Evolutionary conservation across 2,797 vertebrate genomes (phyloP), one percentile per base, ranked within the genome.

Genomic region (Erpetoichthys calabaricus): DNA sequence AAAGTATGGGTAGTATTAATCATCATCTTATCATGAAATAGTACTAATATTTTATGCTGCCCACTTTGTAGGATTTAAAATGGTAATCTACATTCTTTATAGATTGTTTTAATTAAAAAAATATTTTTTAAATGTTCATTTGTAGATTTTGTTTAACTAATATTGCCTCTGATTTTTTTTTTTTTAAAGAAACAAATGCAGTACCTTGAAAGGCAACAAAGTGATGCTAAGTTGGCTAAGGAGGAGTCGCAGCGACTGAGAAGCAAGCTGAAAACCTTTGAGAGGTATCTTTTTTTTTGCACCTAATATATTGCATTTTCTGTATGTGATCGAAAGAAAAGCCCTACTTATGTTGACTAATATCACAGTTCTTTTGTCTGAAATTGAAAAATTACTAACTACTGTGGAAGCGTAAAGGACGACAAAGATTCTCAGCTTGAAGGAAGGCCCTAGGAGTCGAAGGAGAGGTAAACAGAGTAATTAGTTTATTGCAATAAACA

Each of bases 181-280:
- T 71, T 68, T 57, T 66, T 57, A 69, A 69, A 97, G 95, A 94
- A 94, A 80, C 94, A 99, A 82, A 91, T 98, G 91, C 81, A 77
- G 52, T 96, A 81, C 69, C 62, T 99, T 68, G 92, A 98, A 73
- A 86, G 79, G 45, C 89, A 94, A 58, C 86, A 90, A 59, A 80
- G 82, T 55, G 90, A 94, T 4, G 68, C 66, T 58, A 88, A 84
- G 58, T 76, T 79, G 47, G 89, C 88, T 4, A 94, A 85, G 67
- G 91, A 97, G 7, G 94, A 99, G 68, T 82, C 79, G 3, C 75
- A 74, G 41, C 81, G 71, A 7, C 87, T 99, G 55, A 72, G 79
- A 58, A 82, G 68, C 67, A 97, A 89, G 72, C 76, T 97, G 78
- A 91, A 81, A 70, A 85, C 81, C 8, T 88, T 87, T 75, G 91